phyloP scores from a whole-genome alignment of 2,797 vertebrate genomes.

The Dendrocincla tyrannina region DNA sequence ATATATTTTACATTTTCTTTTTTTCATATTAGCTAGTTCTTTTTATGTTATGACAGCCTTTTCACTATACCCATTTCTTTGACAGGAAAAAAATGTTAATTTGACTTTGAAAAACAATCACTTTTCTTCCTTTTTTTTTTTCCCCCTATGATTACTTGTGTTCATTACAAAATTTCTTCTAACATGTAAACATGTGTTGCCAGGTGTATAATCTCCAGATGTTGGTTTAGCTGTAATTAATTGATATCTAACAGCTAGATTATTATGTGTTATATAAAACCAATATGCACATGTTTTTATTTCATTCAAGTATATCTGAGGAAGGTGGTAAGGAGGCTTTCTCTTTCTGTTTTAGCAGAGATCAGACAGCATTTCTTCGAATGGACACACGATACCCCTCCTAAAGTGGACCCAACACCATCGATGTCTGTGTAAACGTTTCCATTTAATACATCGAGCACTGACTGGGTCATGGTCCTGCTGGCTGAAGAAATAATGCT shows the following conservation, averaged over 20 bases:
- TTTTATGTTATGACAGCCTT: slow-evolving; percentile 17
- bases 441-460: background rate
- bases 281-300: background rate
- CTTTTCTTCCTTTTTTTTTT: background rate
- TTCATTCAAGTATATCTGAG: background rate
- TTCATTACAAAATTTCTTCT: background rate
- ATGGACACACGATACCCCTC: background rate
- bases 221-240: background rate
- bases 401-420: background rate
- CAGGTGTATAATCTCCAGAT: background rate
- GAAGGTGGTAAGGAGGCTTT: background rate
- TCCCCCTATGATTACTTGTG: background rate
- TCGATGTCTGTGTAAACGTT: background rate
- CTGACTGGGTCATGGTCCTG: background rate
- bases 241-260: background rate
- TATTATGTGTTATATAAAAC: background rate
- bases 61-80: background rate
- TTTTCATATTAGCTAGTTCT: slow-evolving; percentile 22
- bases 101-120: background rate
- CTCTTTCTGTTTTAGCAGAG: background rate
- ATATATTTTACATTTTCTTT: background rate
- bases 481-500: background rate
- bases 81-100: background rate
- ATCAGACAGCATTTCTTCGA: background rate
- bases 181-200: background rate